Conservation (phyloP, 1,140 invertebrate genomes). For the Drosophila pseudoananassae region DNA sequence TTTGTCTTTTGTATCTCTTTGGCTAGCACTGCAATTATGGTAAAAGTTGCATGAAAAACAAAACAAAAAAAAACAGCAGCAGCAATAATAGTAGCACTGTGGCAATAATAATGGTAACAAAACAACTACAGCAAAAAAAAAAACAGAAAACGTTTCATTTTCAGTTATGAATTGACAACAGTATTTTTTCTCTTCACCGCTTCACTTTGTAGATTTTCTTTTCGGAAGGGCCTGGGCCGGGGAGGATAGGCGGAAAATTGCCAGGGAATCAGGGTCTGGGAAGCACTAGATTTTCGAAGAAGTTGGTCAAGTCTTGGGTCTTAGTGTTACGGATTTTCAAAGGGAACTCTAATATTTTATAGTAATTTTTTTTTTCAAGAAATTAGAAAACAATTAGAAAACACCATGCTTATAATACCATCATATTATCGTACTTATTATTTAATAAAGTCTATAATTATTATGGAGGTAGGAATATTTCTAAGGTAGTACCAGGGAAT, state of each 20-base stretch:
- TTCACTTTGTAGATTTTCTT: background rate
- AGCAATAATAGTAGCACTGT: slow-evolving; percentile 36
- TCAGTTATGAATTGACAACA: slow-evolving; percentile 40
- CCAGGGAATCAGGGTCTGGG: background rate
- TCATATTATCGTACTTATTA: no score
- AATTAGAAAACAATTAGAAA: no score
- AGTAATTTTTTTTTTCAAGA: no score
- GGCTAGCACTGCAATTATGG: slow-evolving; percentile 70
- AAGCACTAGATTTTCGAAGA: background rate
- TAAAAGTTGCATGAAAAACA: slow-evolving; percentile 77
- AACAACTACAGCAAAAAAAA: slow-evolving; percentile 6
- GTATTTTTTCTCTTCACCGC: background rate
- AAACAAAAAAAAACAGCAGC: slow-evolving; percentile 34
- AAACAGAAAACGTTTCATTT: slow-evolving; percentile 71
- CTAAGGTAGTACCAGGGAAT: no score
- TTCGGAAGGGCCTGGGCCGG: background rate
- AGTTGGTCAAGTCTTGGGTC: background rate
- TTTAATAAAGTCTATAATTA: no score
- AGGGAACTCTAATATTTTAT: no score
- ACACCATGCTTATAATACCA: no score
- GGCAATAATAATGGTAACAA: slow-evolving; percentile 49
- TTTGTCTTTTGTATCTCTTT: slow-evolving; percentile 22
- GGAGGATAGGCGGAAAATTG: no score
- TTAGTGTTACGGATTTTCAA: no score
- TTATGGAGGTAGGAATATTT: no score